Evolutionary conservation across 2,888 invertebrate genomes (phyloP).

Genomic region (Malthinus flaveolus): DNA sequence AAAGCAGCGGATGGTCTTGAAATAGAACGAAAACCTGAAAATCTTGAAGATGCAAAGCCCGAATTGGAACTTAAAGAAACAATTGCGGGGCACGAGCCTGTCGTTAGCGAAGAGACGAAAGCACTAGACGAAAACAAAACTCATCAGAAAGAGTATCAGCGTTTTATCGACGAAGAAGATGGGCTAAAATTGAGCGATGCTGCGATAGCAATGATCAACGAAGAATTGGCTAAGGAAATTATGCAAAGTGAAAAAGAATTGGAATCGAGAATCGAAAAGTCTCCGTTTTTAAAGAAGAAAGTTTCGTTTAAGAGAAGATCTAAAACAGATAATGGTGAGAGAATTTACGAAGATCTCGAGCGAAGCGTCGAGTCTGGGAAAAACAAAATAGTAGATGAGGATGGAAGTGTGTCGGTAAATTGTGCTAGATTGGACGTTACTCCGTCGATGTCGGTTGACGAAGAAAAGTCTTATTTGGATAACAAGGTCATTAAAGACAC

Average conservation of each 20-base stretch:
- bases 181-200: conserved; percentile 46
- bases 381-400: conserved; percentile 27
- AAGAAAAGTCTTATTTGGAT: conserved; percentile 46
- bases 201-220: conserved; percentile 34
- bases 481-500: conserved; percentile 45
- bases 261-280: conserved; percentile 37
- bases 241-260: conserved; percentile 9
- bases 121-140: background rate
- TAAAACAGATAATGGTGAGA: conserved; percentile 40
- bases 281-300: conserved; percentile 48
- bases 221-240: conserved; percentile 27
- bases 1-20: background rate
- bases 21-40: background rate
- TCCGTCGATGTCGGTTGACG: conserved; percentile 47
- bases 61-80: background rate
- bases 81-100: background rate
- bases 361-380: conserved; percentile 22
- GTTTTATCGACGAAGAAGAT: conserved; percentile 51
- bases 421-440: conserved; percentile 28
- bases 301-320: conserved; percentile 50
- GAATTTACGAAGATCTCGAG: conserved; percentile 38
- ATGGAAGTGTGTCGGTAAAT: conserved; percentile 20
- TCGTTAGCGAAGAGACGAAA: conserved; percentile 22
- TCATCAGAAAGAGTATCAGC: conserved; percentile 13
- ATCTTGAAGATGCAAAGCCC: background rate